Percentiles rank a stretch among this genome's conserved stretches.
These are phyloP conservation scores for Pristionchus mayeri DNA, from an alignment of 2,888 invertebrate species.

Conservation along the genomic window DNA sequence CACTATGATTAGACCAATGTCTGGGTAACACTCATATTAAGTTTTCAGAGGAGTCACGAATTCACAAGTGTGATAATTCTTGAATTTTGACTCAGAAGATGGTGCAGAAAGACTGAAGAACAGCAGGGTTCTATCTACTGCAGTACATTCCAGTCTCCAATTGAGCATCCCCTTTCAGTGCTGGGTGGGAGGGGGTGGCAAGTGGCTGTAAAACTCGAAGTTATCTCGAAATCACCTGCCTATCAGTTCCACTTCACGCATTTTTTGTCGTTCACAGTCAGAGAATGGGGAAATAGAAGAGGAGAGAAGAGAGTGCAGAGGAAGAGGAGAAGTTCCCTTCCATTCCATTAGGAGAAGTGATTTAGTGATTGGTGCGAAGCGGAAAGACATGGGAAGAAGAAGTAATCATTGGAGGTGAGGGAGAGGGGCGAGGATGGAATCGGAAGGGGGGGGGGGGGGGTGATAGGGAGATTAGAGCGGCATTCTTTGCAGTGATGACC, in stretches of 20 bases:
- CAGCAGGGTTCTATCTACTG: no score
- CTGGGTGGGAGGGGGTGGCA: background rate
- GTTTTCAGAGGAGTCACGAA: no score
- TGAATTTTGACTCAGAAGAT: no score
- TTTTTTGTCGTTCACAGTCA: background rate
- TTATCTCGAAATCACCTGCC: conserved; percentile 28
- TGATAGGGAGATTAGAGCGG: conserved; percentile 10
- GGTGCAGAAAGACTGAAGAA: no score
- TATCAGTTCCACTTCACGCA: background rate
- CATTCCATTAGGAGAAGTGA: background rate
- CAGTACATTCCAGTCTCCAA: no score
- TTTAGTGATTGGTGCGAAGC: background rate
- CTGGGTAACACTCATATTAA: no score
- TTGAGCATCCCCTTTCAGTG: no score
- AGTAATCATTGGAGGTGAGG: background rate
- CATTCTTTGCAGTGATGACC: background rate
- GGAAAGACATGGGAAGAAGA: background rate
- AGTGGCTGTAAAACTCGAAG: conserved; percentile 17
- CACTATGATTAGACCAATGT: no score
- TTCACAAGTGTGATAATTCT: no score
- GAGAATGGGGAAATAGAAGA: background rate
- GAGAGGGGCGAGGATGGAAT: background rate
- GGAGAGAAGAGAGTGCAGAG: conserved; percentile 1
- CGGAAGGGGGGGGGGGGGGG: background rate
- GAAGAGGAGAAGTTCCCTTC: background rate